Evolutionary conservation across 2,113 vertebrate genomes (phyloP).

Genomic region (Pandion haliaetus): DNA sequence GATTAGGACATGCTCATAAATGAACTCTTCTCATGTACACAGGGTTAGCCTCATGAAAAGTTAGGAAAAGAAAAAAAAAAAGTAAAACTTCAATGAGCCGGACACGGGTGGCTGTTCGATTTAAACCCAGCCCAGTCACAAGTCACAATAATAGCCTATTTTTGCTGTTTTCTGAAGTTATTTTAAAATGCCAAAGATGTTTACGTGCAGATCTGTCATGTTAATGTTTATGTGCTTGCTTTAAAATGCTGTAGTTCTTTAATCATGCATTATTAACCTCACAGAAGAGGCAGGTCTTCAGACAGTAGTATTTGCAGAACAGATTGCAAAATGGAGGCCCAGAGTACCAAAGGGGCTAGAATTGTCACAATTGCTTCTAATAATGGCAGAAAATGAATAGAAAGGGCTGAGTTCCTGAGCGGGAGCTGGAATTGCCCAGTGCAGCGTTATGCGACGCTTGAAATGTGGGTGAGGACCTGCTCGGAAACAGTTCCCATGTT

Average conservation of each 20-base stretch:
- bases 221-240: conserved; percentile 29
- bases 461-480: not conserved
- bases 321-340: not conserved
- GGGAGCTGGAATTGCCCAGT: not conserved
- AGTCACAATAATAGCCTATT: conserved; percentile 4
- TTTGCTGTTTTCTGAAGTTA: not conserved
- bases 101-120: not conserved
- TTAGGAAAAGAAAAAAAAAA: not conserved
- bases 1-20: conserved; percentile 54
- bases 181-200: not conserved
- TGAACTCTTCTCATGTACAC: conserved; percentile 47
- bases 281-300: not conserved
- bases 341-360: not conserved
- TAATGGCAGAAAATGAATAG: conserved; percentile 25
- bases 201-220: not conserved
- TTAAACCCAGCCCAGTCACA: conserved; percentile 24
- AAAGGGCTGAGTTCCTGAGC: not conserved
- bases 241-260: conserved; percentile 40
- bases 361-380: not conserved
- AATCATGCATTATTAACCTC: conserved; percentile 16
- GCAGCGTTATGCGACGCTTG: not conserved
- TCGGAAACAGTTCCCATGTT: not conserved
- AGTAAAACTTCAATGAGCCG: not conserved
- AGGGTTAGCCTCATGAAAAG: conserved; percentile 11
- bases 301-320: not conserved